These are phyloP conservation scores for Cephus runcator DNA, from an alignment of 2,888 invertebrate species.

Conservation along the genomic window DNA sequence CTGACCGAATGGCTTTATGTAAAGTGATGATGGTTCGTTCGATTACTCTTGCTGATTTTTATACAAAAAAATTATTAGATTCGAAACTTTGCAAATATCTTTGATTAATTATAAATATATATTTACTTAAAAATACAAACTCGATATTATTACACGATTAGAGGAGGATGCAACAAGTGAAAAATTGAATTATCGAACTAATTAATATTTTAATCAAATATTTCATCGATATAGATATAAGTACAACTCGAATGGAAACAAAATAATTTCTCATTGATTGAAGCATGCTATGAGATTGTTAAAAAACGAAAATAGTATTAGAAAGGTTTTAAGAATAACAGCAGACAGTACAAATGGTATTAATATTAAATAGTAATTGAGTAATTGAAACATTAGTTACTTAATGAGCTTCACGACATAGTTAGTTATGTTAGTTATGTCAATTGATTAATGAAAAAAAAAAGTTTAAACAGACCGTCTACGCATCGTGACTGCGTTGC, in stretches of 20 bases:
- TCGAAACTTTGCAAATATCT: not conserved
- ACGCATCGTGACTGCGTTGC: not conserved
- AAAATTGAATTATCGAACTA: not conserved
- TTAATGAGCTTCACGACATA: not conserved
- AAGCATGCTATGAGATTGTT: not conserved
- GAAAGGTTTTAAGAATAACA: not conserved
- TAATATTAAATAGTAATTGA: not conserved
- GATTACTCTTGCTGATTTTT: not conserved
- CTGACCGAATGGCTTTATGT: not conserved
- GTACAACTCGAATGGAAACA: not conserved
- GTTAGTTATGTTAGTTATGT: not conserved
- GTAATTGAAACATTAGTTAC: not conserved
- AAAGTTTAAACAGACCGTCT: not conserved
- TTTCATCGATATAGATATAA: not conserved
- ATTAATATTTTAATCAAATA: not conserved
- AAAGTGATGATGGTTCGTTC: not conserved
- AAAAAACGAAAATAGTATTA: not conserved
- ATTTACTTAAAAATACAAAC: not conserved
- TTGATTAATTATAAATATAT: not conserved
- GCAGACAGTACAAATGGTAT: not conserved
- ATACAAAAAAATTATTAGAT: not conserved
- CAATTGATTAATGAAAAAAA: not conserved
- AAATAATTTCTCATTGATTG: not conserved
- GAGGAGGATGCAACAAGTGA: not conserved
- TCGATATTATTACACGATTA: not conserved